Evolutionary conservation across 2,113 vertebrate species (phyloP), one percentile per base, ranked within the genome.

Genomic region (Bos javanicus): DNA sequence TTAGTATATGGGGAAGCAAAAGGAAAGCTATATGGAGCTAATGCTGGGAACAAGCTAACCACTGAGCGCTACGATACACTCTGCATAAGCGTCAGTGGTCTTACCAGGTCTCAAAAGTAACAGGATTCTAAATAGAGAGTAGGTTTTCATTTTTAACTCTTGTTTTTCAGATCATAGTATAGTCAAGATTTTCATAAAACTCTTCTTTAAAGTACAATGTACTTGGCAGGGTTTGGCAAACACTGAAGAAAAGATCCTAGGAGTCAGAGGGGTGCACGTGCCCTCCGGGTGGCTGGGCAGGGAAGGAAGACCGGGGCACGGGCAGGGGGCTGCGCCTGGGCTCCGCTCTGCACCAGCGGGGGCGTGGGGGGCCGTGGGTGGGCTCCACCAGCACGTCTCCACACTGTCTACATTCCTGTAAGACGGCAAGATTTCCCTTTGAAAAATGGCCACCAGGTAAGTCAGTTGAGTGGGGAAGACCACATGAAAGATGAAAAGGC

Each of bases 1-100:
- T 86, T 97, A 98, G 98, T 84, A 98, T 98, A 98, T 98, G 99
- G 99, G 99, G 98, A 98, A 98, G 98, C 98, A 59, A 99, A 99
- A 98, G 98, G 98, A 98, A 86, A 96, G 76, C 97, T 98, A 98
- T 98, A 99, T 98, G 97, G 98, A 98, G 95, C 98, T 98, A 98
- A 98, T 98, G 98, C 96, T 98, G 98, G 99, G 98, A 99, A 97
- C 98, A 98, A 95, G 90, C 15, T 95, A 98, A 99, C 98, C 98
- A 99, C 99, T 98, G 98, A 99, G 99, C 99, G 98, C 97, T 98
- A 95, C 62, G 97, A 98, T 96, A 90, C 56, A 56, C 93, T 78
- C 25, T 67, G 82, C 82, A 90, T 93, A 97, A 98, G 85, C 16
- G 93, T 71, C 4, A 89, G 80, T 43, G 71, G 83, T 92, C 90